Percentiles rank a stretch among this genome's conserved stretches.
Conservation (phyloP, 1,140 invertebrate species). For the Battus philenor region DNA sequence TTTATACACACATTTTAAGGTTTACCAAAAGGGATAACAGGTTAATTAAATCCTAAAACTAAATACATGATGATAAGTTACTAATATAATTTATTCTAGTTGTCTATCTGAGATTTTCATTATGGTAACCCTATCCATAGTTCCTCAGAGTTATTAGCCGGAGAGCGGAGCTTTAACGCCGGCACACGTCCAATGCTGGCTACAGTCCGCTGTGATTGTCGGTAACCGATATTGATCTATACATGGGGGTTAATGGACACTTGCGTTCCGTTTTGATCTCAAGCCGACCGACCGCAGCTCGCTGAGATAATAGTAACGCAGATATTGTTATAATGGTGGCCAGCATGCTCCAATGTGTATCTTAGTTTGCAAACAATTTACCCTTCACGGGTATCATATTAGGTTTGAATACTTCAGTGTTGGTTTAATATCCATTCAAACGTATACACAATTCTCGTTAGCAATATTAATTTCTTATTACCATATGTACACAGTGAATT, state of each 20-base stretch:
- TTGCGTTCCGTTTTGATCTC: not conserved
- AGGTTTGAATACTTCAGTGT: conserved; percentile 5
- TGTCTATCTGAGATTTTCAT: no score
- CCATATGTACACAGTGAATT: no score
- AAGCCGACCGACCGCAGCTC: not conserved
- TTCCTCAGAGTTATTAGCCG: not conserved
- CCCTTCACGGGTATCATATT: conserved; percentile 8
- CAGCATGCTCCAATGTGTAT: conserved; percentile 2
- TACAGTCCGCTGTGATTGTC: not conserved
- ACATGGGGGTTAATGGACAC: conserved; percentile 8
- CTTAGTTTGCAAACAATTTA: conserved; percentile 14
- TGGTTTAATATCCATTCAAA: no score
- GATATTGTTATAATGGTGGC: conserved; percentile 10
- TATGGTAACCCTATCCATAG: conserved; percentile 5
- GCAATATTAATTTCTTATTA: no score
- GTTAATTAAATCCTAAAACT: not conserved
- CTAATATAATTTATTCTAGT: no score
- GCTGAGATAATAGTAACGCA: conserved; percentile 2
- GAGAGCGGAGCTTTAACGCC: not conserved
- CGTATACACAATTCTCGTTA: no score
- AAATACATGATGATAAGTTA: not conserved
- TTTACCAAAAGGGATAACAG: not conserved
- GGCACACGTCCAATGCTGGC: conserved; percentile 6
- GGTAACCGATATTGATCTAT: conserved; percentile 7
- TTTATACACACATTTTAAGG: not conserved